Percentiles rank a stretch among this genome's conserved stretches.
Conservation (phyloP, 2,888 invertebrate species). For the Steinernema carpocapsae region DNA sequence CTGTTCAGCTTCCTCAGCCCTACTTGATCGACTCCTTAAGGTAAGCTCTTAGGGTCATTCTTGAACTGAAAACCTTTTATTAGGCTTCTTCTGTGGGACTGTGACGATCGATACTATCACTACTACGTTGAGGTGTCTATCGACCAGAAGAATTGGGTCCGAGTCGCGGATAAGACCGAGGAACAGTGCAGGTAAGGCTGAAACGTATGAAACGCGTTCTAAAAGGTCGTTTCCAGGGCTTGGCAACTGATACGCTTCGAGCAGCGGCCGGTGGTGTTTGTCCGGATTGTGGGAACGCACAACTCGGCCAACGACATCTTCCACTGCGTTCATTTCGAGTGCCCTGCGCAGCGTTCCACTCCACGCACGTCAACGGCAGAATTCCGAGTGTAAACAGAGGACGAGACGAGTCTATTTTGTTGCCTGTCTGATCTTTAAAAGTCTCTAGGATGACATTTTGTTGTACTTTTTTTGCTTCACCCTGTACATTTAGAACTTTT, state of each 20-base stretch:
- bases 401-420: neutral
- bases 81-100: slow-evolving; percentile 91
- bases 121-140: slow-evolving; percentile 72
- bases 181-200: slow-evolving; percentile 77
- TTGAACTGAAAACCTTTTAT: neutral
- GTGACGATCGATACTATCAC: slow-evolving; percentile 74
- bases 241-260: slow-evolving; percentile 91
- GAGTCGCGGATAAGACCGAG: slow-evolving; percentile 84
- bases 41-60: slow-evolving; percentile 50
- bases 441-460: too few species aligned
- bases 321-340: slow-evolving; percentile 96
- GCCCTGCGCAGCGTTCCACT: slow-evolving; percentile 76
- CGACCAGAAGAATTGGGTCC: slow-evolving; percentile 71
- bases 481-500: too few species aligned
- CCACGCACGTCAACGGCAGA: slow-evolving; percentile 18
- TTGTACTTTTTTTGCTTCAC: too few species aligned
- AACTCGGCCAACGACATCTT: slow-evolving; percentile 82
- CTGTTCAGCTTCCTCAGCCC: slow-evolving; percentile 93
- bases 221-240: slow-evolving; percentile 74
- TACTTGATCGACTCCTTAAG: slow-evolving; percentile 88
- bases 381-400: slow-evolving; percentile 69
- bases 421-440: too few species aligned
- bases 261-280: slow-evolving; percentile 85
- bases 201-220: neutral
- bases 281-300: slow-evolving; percentile 88